phyloP scores from a whole-genome alignment of 2,113 vertebrate species.

The Vicugna pacos region DNA sequence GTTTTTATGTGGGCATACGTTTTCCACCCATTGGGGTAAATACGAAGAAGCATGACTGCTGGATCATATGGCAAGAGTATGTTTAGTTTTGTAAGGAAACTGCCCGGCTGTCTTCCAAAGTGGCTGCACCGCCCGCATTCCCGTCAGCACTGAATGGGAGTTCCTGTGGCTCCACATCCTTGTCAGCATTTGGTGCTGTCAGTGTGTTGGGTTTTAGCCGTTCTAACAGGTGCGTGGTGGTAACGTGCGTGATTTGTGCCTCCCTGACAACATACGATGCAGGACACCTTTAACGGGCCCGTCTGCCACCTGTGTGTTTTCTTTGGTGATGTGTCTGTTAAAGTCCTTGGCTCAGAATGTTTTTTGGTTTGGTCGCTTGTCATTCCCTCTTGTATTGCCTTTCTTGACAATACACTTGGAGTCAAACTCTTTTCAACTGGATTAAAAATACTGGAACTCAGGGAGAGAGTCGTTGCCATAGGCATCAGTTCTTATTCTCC shows the following conservation, averaged over 20 bases:
- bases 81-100: background rate
- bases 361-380: background rate
- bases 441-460: slow-evolving; percentile 12
- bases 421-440: background rate
- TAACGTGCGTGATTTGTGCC: background rate
- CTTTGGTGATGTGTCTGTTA: background rate
- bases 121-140: background rate
- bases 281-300: background rate
- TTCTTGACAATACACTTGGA: background rate
- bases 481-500: background rate
- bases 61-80: background rate
- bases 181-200: background rate
- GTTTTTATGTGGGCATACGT: background rate
- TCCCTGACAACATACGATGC: background rate
- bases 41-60: background rate
- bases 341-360: background rate
- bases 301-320: background rate
- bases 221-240: background rate
- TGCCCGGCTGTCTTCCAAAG: background rate
- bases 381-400: background rate
- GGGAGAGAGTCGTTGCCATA: background rate
- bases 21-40: background rate
- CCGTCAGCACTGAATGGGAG: background rate
- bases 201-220: background rate
- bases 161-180: background rate